Base-by-base conservation (phyloP, 1,140 invertebrate species). In the Caenorhabditis tropicalis region DNA sequence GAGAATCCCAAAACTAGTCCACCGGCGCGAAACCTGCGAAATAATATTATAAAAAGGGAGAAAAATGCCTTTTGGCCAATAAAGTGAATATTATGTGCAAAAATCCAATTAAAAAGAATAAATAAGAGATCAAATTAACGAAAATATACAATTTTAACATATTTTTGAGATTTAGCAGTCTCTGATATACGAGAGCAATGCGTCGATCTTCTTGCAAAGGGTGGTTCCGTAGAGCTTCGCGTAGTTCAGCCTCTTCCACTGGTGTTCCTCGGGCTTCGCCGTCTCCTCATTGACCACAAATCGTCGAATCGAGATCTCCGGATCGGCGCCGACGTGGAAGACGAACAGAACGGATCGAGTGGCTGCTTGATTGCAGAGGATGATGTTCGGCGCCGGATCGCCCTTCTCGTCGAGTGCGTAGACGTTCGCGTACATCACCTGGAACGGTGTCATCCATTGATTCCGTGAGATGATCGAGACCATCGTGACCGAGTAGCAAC, bases 191-290 rank as follows among this genome's bases (percentile, higher is more conserved):
- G 39, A 27, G 27, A 70, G 51, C 16, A 82, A 46, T 9, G 21
- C 43, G 82, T 82, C 82, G 82, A 82, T 9, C 27, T 82, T 82
- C 19, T 33, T 43, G 56, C 46, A 31, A 39, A 82, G 36, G 0
- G 82, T 53, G 12, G 39, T 12, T 27, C 82, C 82, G 12, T 36
- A 46, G 3, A 82, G 39, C 24, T 43, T 39, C 4, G 27, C 9
- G 19, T 74, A 82, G 43, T 15, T 19, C 39, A 82, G 12, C 56
- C 46, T 43, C 24, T 16, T 70, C 56, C 56, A 82, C 6, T 3
- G 16, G 31, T 48, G 56, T 43, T 46, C 82, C 10, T 31, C 60
- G 0, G 58, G 16, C 16, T 58, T 33, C 4, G 21, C 6, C 15
- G 39, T 46, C 46, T 31, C 39, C 7, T 82, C 60, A 27, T 74